phyloP scores from a whole-genome alignment of 2,113 vertebrate species.

The Corythornis cristatus region DNA sequence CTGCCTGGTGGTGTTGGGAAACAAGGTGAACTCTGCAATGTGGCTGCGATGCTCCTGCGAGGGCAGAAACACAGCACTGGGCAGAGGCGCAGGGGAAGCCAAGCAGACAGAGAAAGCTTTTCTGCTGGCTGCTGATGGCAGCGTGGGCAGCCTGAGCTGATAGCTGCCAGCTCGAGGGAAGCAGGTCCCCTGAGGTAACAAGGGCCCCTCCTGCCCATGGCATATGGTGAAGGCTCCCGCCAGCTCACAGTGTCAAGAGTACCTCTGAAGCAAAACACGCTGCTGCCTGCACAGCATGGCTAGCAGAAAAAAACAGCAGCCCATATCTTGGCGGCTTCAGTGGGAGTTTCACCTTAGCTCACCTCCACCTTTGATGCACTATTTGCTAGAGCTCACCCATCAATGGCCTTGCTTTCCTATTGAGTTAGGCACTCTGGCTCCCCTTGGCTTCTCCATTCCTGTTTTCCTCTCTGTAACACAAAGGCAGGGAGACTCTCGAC shows the following conservation, averaged over 20 bases:
- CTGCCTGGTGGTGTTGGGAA: not conserved
- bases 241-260: not conserved
- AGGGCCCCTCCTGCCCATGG: not conserved
- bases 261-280: not conserved
- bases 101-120: not conserved
- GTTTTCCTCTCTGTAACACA: not conserved
- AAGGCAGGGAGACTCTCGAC: not conserved
- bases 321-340: fast-evolving
- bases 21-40: not conserved
- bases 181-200: not conserved
- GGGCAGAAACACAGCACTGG: fast-evolving
- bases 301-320: not conserved
- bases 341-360: not conserved
- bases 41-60: not conserved
- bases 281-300: not conserved
- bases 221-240: not conserved
- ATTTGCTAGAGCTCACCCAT: not conserved
- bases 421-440: not conserved
- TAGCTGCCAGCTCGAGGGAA: not conserved
- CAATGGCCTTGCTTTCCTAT: not conserved
- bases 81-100: fast-evolving
- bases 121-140: not conserved
- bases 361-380: not conserved
- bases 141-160: fast-evolving
- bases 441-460: not conserved